Conservation (phyloP, 2,113 vertebrate species). For the Cephalopholis sonnerati region DNA sequence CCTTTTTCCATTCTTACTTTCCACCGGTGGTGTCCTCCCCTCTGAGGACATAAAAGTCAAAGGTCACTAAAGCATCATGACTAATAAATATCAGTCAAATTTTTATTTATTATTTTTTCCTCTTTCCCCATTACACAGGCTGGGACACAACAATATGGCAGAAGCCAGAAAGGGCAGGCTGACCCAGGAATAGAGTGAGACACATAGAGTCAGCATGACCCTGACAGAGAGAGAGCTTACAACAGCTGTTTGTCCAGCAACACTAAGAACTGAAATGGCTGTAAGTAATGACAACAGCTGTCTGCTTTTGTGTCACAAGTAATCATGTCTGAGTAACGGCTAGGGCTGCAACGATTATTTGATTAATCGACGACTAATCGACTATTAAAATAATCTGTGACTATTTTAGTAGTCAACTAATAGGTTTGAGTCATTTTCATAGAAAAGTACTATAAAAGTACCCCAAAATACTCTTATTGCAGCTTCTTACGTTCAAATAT, state of each 20-base stretch:
- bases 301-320: neutral
- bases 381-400: too few relatives aligned
- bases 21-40: slow-evolving; percentile 63
- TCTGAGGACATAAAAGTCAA: slow-evolving; percentile 62
- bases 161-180: neutral
- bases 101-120: too few relatives aligned
- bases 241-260: slow-evolving; percentile 40
- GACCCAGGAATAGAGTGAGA: slow-evolving; percentile 43
- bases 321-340: neutral
- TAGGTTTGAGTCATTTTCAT: too few relatives aligned
- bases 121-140: too few relatives aligned
- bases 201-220: slow-evolving; percentile 24
- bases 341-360: too few relatives aligned
- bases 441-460: too few relatives aligned
- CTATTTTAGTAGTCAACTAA: too few relatives aligned
- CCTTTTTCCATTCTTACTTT: slow-evolving; percentile 89
- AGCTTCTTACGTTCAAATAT: too few relatives aligned
- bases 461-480: too few relatives aligned
- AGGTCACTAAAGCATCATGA: too few relatives aligned
- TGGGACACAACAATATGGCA: neutral
- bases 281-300: slow-evolving; percentile 22
- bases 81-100: too few relatives aligned
- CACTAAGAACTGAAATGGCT: neutral
- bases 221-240: neutral
- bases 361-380: too few relatives aligned